Evolutionary conservation across 2,888 invertebrate species (phyloP), one percentile per base, ranked within the genome.

Genomic region (Ophraella communa): DNA sequence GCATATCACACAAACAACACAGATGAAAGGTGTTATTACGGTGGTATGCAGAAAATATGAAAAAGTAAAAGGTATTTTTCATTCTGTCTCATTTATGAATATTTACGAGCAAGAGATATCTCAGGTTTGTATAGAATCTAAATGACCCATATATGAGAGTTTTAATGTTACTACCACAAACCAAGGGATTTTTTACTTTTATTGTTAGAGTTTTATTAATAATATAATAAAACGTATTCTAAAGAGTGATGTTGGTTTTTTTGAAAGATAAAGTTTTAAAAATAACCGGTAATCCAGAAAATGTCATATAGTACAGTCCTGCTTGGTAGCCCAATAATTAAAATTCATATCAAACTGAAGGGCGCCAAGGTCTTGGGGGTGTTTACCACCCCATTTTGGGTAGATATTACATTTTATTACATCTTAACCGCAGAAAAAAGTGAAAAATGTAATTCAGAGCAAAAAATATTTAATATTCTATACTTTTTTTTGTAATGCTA

Each of bases 1-100:
- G 20, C 44, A 10, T 18, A 44, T 44, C 2, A 44, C 44, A 44
- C 44, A 44, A 44, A 44, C 20, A 44, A 18, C 7, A 8, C 2
- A 44, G 44, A 44, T 44, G 44, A 44, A 44, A 44, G 18, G 44
- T 44, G 20, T 44, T 20, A 44, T 44, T 18, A 44, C 18, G 21
- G 18, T 44, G 18, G 44, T 20, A 44, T 18, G 44, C 44, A 44
- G n/a, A n/a, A 44, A 44, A 44, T 20, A 21, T 44, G 18, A 44
- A 44, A 44, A 18, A 18, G 44, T 18, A 5, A 44, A 44, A 44
- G 20, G 44, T 18, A 44, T 44, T 44, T 44, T 20, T 44, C 44
- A 44, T 44, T 44, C 18, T 44, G 44, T 44, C 44, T 44, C 44
- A 44, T 44, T 44, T 44, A 44, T 44, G 44, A 44, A 44, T 44